phyloP scores from a whole-genome alignment of 2,888 invertebrate species.

The Orthosia incerta region DNA sequence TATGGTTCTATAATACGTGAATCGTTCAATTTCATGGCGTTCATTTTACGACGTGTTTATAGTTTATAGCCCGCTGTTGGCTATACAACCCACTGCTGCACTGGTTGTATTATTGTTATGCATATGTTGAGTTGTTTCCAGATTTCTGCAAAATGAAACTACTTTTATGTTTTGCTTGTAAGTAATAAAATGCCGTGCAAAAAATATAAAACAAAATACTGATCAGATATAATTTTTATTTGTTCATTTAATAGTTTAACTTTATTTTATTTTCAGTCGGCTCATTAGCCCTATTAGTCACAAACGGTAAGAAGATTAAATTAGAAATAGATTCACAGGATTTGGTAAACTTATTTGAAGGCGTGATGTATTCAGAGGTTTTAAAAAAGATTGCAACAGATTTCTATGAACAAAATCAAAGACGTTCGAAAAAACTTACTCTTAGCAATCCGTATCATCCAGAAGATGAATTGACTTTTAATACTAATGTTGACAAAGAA shows the following conservation, averaged over 20 bases:
- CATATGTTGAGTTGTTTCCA: conserved; percentile 8
- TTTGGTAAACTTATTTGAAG: conserved; percentile 64
- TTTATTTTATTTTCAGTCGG: conserved; percentile 41
- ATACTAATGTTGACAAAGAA: conserved; percentile 18
- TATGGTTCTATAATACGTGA: conserved; percentile 19
- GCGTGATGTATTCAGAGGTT: conserved; percentile 54
- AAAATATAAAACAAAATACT: background rate
- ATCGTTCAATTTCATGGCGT: conserved; percentile 49
- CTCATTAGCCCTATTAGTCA: conserved; percentile 27
- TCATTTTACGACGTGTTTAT: conserved; percentile 37
- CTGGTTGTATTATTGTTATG: background rate
- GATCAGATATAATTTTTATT: background rate
- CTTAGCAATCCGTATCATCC: conserved; percentile 79
- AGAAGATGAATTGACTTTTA: conserved; percentile 71
- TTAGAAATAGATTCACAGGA: conserved; percentile 74
- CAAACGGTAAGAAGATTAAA: conserved; percentile 66
- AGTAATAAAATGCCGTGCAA: conserved; percentile 25
- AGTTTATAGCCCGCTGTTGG: conserved; percentile 10
- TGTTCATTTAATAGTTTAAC: background rate
- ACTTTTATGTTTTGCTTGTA: conserved; percentile 37
- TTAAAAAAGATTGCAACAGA: conserved; percentile 60
- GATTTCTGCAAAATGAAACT: conserved; percentile 38
- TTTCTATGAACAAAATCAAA: conserved; percentile 53
- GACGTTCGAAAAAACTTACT: conserved; percentile 35
- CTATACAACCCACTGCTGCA: background rate